Conservation (phyloP, 2,113 vertebrate species). For the Dunckerocampus dactyliophorus region DNA sequence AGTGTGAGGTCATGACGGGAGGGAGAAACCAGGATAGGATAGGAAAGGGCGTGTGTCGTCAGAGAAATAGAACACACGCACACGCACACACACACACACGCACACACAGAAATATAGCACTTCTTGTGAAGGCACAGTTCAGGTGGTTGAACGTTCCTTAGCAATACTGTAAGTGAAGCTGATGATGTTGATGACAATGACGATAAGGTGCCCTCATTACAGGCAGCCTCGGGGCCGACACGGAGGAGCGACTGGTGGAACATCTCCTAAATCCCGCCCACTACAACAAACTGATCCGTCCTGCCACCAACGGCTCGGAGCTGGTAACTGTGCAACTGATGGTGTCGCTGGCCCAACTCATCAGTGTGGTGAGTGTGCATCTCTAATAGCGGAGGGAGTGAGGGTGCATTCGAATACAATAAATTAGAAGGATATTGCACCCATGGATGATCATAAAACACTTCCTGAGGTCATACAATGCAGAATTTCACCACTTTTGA, state of each 20-base stretch:
- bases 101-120: background rate
- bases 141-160: background rate
- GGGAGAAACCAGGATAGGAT: slow-evolving; percentile 10
- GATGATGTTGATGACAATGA: slow-evolving; percentile 27
- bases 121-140: background rate
- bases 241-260: slow-evolving; percentile 90
- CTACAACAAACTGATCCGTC: slow-evolving; percentile 96
- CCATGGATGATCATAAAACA: too few relatives aligned
- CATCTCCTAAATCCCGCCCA: slow-evolving; percentile 87
- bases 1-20: slow-evolving; percentile 30
- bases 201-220: slow-evolving; percentile 35
- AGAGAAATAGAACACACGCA: background rate
- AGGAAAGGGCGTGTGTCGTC: slow-evolving; percentile 9
- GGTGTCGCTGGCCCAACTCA: slow-evolving; percentile 93
- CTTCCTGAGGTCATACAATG: too few relatives aligned
- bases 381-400: background rate
- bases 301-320: slow-evolving; percentile 89
- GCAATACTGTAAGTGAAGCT: background rate
- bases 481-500: too few relatives aligned
- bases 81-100: too few relatives aligned
- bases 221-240: slow-evolving; percentile 83
- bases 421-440: too few relatives aligned
- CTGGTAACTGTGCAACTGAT: slow-evolving; percentile 92
- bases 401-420: too few relatives aligned
- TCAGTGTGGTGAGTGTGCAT: slow-evolving; percentile 86